A percentile compares a stretch with the other conserved stretches of the same genome.
Conservation (phyloP, 2,113 vertebrate genomes). For the Mohoua ochrocephala region DNA sequence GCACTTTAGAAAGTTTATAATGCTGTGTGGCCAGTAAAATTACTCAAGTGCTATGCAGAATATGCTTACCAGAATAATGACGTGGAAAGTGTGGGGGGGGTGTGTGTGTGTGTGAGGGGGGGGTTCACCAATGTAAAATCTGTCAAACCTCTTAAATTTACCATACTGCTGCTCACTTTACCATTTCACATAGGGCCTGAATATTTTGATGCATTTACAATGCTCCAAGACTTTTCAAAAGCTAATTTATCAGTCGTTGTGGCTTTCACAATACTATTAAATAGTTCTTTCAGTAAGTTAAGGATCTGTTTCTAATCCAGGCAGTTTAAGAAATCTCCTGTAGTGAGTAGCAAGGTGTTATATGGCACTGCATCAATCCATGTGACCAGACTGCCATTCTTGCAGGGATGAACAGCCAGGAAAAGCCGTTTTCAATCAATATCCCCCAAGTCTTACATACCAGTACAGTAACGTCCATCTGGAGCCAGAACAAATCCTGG, state of each 20-base stretch:
- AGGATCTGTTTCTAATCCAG: background rate
- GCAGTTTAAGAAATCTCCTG: background rate
- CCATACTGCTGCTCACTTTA: background rate
- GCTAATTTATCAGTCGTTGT: background rate
- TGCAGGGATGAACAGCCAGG: background rate
- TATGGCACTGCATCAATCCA: background rate
- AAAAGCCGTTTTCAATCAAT: background rate
- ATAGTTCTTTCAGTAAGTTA: background rate
- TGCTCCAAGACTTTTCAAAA: background rate
- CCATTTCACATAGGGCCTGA: background rate
- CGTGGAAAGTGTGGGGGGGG: background rate
- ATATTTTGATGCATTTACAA: background rate
- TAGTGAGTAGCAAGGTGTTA: background rate
- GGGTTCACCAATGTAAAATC: background rate
- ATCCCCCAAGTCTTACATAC: slow-evolving; percentile 36
- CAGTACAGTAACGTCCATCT: slow-evolving; percentile 74
- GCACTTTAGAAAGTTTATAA: background rate
- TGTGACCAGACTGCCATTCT: background rate
- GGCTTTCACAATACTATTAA: background rate
- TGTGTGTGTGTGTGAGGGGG: too few species aligned
- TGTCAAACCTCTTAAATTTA: background rate
- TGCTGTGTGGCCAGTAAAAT: background rate
- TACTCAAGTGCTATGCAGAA: background rate
- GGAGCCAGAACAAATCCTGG: slow-evolving; percentile 75
- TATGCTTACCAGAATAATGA: background rate